Evolutionary conservation across 2,888 invertebrate species (phyloP).

Genomic region (Tethea ocularis): DNA sequence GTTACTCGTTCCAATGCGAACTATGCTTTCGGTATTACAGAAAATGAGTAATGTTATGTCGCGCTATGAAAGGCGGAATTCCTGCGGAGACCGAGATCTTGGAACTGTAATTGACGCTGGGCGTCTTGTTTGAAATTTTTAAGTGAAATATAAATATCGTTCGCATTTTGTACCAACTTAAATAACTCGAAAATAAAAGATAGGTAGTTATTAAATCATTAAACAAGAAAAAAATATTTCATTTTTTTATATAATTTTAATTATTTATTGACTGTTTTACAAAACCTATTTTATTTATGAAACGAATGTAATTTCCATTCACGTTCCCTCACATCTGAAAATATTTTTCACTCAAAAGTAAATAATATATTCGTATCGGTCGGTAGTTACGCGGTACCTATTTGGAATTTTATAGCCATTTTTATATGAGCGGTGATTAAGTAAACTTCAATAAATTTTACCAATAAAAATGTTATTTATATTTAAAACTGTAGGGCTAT

Average conservation of each 20-base stretch:
- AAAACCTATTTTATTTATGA: too few species aligned
- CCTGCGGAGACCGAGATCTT: background rate
- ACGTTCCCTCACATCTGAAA: background rate
- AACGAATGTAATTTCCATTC: background rate
- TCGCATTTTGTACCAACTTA: too few species aligned
- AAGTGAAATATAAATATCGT: too few species aligned
- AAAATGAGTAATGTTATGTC: conserved; percentile 7
- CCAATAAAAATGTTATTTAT: too few species aligned
- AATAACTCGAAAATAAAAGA: too few species aligned
- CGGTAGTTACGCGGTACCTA: background rate
- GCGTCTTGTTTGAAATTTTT: background rate
- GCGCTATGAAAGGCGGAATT: background rate
- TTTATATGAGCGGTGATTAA: too few species aligned
- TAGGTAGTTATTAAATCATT: too few species aligned
- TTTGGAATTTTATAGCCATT: background rate
- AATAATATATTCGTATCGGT: background rate
- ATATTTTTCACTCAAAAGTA: background rate
- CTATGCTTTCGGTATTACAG: background rate
- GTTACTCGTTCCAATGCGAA: conserved; percentile 13
- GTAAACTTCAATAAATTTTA: too few species aligned
- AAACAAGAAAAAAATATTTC: too few species aligned
- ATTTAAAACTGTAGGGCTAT: too few species aligned
- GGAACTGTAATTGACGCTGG: background rate
- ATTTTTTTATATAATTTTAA: too few species aligned
- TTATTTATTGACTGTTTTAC: too few species aligned